Percentiles rank a stretch among this genome's conserved stretches.
phyloP scores from a whole-genome alignment of 2,113 vertebrate species.

The Amphiprion percula region DNA sequence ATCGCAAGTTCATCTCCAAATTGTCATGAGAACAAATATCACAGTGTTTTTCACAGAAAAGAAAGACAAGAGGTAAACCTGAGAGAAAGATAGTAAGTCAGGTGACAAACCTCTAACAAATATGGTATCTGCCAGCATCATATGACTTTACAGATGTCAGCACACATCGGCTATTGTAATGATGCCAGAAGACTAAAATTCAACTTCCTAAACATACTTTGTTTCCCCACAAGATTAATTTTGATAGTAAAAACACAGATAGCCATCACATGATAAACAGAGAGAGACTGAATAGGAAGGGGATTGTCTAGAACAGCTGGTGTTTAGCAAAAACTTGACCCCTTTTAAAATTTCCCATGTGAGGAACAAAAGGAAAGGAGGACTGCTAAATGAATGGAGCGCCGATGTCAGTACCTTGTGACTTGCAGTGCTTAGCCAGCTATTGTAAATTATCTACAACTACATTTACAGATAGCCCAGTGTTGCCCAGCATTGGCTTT shows the following conservation, averaged over 20 bases:
- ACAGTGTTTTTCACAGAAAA: conserved; percentile 16
- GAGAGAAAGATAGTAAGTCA: neutral
- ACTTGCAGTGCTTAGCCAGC: neutral
- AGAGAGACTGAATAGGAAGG: neutral
- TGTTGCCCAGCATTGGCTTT: too few species aligned
- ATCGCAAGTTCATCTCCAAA: neutral
- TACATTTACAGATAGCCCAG: too few species aligned
- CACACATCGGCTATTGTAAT: neutral
- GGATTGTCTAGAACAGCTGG: conserved; percentile 14
- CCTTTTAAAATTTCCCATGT: conserved; percentile 7
- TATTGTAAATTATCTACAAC: neutral
- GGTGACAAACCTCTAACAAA: neutral
- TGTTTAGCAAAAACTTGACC: neutral
- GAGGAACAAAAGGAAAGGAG: neutral
- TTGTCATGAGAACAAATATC: conserved; percentile 5
- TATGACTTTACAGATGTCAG: conserved; percentile 18
- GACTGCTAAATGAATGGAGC: too few species aligned
- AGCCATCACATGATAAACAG: neutral
- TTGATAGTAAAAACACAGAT: neutral
- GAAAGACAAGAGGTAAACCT: neutral
- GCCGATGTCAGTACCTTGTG: neutral
- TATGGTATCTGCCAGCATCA: neutral
- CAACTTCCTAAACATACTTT: neutral
- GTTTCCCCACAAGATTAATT: neutral
- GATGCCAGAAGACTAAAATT: neutral